Base-by-base conservation (phyloP, 2,113 vertebrate genomes). In the western clawed frog (Xenopus tropicalis) region DNA sequence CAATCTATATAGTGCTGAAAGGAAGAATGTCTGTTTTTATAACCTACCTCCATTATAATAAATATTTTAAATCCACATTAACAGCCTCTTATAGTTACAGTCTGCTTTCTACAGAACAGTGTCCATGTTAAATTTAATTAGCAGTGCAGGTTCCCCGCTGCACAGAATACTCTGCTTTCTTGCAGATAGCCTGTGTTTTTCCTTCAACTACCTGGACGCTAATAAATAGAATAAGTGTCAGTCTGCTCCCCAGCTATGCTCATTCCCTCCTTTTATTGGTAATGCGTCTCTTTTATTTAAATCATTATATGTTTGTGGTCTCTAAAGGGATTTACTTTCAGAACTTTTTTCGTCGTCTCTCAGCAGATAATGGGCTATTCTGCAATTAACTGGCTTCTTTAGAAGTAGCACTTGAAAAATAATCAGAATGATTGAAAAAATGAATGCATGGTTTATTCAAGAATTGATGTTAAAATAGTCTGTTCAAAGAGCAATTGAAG, bases 1-100 rank as follows among this genome's bases (percentile, higher is more conserved):
- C 92, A 90, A 93, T n/a, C n/a, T 94, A 91, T 90, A 87, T 91
- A 92, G 94, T 96, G 96, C 90, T 95, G 96, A 98, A 94, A 97
- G 94, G 90, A 93, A 93, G 91, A 92, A 94, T 91, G 92, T 93
- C 92, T 97, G 95, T 98, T 98, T 96, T 95, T 92, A 91, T 97
- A 97, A 96, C 96, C 94, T 88, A 88, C 92, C 93, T 94, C 92
- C 88, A 93, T 91, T 91, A 91, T 93, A 92, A 94, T 94, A 93
- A 93, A 94, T 93, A 91, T 91, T 91, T 88, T 89, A 90, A 91
- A 90, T 85, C 88, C 86, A 79, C 88, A 83, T 87, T 88, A 86
- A 88, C 88, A 85, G 89, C 88, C 88, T 87, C 85, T 86, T 83
- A 87, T 78, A 85, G 74, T 82, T 88, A 87, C 88, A 90, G 84